Conservation (phyloP, 1,140 invertebrate species). For the Battus philenor region DNA sequence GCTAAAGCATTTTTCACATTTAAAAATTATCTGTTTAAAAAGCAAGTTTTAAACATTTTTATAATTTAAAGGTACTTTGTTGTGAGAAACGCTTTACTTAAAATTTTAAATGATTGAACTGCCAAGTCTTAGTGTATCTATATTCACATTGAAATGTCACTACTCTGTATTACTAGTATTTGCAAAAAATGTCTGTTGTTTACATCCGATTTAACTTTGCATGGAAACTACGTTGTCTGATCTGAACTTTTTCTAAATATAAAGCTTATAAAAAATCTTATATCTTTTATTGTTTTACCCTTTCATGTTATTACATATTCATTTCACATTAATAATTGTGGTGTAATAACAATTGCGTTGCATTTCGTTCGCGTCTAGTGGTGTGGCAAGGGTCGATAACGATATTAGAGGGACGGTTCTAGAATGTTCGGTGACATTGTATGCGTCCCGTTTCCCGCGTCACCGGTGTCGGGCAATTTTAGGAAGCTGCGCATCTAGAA, state of each 20-base stretch:
- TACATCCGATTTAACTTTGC: slow-evolving; percentile 18
- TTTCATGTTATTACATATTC: background rate
- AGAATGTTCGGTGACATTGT: too few species aligned
- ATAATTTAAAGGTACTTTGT: too few species aligned
- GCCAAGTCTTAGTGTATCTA: slow-evolving; percentile 19
- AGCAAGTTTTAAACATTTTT: background rate
- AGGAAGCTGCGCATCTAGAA: too few species aligned
- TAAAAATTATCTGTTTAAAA: background rate
- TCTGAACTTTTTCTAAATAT: slow-evolving; percentile 44
- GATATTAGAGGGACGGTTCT: too few species aligned
- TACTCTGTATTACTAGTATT: slow-evolving; percentile 10
- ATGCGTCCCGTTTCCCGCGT: too few species aligned
- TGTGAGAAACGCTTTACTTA: background rate
- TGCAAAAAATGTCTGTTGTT: slow-evolving; percentile 5
- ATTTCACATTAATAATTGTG: background rate
- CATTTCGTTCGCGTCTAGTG: too few species aligned
- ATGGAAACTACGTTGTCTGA: slow-evolving; percentile 34
- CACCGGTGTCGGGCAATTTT: too few species aligned
- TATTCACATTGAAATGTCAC: slow-evolving; percentile 9
- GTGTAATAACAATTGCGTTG: too few species aligned
- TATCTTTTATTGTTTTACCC: slow-evolving; percentile 25
- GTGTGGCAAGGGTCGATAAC: too few species aligned
- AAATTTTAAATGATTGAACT: slow-evolving; percentile 18
- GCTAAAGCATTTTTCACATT: slow-evolving; percentile 1
- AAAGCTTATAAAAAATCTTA: slow-evolving; percentile 35